Percentiles rank a stretch among this genome's conserved stretches.
Evolutionary conservation across 2,888 invertebrate genomes (phyloP).

Genomic region (Troilus luridus): DNA sequence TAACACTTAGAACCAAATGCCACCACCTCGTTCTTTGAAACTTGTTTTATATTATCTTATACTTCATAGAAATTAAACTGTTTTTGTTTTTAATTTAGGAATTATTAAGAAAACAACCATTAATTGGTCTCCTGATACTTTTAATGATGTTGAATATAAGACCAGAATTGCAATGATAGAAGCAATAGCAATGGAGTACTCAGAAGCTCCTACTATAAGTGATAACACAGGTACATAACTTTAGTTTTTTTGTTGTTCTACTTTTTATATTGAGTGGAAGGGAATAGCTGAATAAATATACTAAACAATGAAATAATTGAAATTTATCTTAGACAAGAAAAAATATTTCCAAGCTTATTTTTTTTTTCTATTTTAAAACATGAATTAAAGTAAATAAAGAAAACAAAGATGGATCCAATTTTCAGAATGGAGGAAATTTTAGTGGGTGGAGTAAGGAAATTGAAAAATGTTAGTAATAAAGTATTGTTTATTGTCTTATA

Average conservation of each 20-base stretch:
- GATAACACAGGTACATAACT: conserved; percentile 53
- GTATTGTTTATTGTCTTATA: too few relatives aligned
- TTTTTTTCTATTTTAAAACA: too few relatives aligned
- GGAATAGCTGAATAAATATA: too few relatives aligned
- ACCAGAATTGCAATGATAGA: conserved; percentile 61
- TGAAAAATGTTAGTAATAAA: too few relatives aligned
- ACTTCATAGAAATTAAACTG: background rate
- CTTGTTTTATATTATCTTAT: background rate
- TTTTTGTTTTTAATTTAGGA: background rate
- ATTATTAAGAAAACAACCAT: conserved; percentile 62
- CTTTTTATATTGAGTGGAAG: too few relatives aligned
- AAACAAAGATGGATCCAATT: too few relatives aligned
- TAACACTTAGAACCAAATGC: background rate
- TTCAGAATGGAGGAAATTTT: too few relatives aligned
- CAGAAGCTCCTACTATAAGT: conserved; percentile 48
- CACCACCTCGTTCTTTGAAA: background rate
- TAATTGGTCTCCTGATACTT: conserved; percentile 59
- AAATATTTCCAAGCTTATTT: too few relatives aligned
- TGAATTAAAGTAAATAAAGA: too few relatives aligned
- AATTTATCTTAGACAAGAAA: too few relatives aligned
- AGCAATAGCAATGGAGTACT: conserved; percentile 60
- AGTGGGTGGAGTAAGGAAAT: too few relatives aligned
- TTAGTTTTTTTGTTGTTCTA: background rate
- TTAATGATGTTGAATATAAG: conserved; percentile 60
- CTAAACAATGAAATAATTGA: too few relatives aligned